Base-by-base conservation (phyloP, 2,113 vertebrate species). In the Enhydra lutris region DNA sequence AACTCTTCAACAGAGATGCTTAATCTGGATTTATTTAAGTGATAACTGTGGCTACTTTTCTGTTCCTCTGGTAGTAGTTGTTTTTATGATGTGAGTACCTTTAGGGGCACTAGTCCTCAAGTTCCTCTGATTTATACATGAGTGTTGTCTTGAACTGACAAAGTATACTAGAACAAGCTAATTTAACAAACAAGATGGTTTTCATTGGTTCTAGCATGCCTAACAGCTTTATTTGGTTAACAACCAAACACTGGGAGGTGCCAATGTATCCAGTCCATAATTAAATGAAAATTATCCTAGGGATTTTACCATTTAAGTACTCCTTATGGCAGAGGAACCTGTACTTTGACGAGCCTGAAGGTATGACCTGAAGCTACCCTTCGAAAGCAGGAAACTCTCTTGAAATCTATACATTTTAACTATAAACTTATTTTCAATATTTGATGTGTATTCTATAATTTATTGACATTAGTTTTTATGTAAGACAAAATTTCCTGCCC, bases 181-280 rank as follows among this genome's bases (percentile, higher is more conserved):
- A 91, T 84, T 88, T 89, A 57, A 45, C 73, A 24, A 92, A 85
- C 84, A 92, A 67, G 0, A 61, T 71, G 21, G 4, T n/a, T 89
- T 97, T 78, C 7, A 21, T 82, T 79, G 89, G 76, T 82, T 96
- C 34, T 92, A 18, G 52, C 13, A 80, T 81, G n/a, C 26, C 6
- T 83, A 91, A 67, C 52, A 42, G 63, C 69, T 91, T 97, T 88
- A 94, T 88, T 91, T 92, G n/a, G 18, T 92, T 79, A 82, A 50
- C 12, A 67, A 34, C 24, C n/a, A 91, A 94, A 88, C 13, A 83
- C 42, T 71, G 34, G 52, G 42, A 85, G 36, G 36, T 76, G 14
- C 14, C 63, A 96, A 29, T 45, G 4, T 85, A 85, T 14, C 23
- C 6, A 89, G 59, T 74, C 81, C 24, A 95, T 47, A 74, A 55